phyloP scores from a whole-genome alignment of 1,140 invertebrate species.

The Hestina assimilis region DNA sequence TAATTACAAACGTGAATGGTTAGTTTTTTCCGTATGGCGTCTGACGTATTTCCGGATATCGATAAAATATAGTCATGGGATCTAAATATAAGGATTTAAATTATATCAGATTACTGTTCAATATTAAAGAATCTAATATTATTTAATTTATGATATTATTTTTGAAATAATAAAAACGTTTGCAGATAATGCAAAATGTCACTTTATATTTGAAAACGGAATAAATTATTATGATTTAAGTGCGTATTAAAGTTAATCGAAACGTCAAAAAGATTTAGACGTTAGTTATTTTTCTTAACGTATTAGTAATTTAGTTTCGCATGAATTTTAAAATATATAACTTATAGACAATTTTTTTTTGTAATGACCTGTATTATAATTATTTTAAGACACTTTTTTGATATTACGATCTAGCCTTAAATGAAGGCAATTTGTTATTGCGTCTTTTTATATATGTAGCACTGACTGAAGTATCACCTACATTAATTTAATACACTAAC shows the following conservation, averaged over 20 bases:
- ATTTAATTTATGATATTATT: background rate
- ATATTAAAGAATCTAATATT: background rate
- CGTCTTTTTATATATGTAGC: no score
- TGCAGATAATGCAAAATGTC: background rate
- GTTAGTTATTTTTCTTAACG: background rate
- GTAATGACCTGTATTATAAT: no score
- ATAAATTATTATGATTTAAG: conserved; percentile 10
- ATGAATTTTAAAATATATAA: background rate
- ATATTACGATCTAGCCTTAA: no score
- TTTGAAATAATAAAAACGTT: no score
- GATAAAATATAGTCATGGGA: background rate
- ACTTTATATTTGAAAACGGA: conserved; percentile 3
- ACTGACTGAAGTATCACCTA: no score
- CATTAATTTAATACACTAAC: no score
- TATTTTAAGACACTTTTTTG: no score
- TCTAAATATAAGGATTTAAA: background rate
- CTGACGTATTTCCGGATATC: conserved; percentile 1
- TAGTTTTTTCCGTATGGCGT: background rate
- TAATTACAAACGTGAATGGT: no score
- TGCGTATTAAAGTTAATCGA: conserved; percentile 10
- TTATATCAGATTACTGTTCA: background rate
- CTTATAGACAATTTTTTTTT: no score
- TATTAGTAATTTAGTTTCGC: background rate
- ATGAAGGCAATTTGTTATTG: no score
- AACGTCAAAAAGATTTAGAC: background rate